Evolutionary conservation across 2,888 invertebrate species (phyloP), one percentile per base, ranked within the genome.

Genomic region (Agriopis aurantiaria): DNA sequence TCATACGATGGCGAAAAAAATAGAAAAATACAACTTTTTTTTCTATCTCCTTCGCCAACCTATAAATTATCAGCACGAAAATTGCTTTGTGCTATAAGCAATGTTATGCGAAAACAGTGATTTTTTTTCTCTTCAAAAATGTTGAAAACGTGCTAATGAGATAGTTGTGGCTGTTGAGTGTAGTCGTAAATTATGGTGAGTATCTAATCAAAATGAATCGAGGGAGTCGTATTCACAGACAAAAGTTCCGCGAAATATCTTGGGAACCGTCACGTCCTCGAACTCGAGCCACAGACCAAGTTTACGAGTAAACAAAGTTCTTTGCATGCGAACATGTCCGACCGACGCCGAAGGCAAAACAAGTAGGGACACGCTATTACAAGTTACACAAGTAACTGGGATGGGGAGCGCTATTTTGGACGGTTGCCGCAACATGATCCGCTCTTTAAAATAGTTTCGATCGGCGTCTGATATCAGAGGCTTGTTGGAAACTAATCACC

Each of bases 291-390:
- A 69, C 69, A 74, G 75, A 71, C 65, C 76, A 79, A 84, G 77
- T 82, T 80, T 73, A 62, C 64, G 69, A 73, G 72, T 74, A 74
- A 72, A 75, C 70, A 65, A 79, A 83, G 78, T 81, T 84, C 81
- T 83, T 82, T 80, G 78, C 75, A 77, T 79, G 77, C 62, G 76
- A 80, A 79, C 76, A 82, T 77, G 74, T 78, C 69, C 71, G 68
- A 65, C 73, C 72, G 68, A 76, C 73, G 78, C 80, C 76, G 74
- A 73, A 76, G 73, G 71, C 71, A 55, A 68, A 73, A 74, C 71
- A 70, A 75, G 73, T 77, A 70, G 69, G 72, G 78, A 80, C 76
- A 73, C 72, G 74, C 71, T 77, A 72, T 69, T 74, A 69, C 73
- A 45, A 79, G 78, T 68, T 80, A 75, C 72, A 71, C 72, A 66